Evolutionary conservation across 1,140 invertebrate species (phyloP), one percentile per base, ranked within the genome.

Genomic region (Drosophila kurseongensis): DNA sequence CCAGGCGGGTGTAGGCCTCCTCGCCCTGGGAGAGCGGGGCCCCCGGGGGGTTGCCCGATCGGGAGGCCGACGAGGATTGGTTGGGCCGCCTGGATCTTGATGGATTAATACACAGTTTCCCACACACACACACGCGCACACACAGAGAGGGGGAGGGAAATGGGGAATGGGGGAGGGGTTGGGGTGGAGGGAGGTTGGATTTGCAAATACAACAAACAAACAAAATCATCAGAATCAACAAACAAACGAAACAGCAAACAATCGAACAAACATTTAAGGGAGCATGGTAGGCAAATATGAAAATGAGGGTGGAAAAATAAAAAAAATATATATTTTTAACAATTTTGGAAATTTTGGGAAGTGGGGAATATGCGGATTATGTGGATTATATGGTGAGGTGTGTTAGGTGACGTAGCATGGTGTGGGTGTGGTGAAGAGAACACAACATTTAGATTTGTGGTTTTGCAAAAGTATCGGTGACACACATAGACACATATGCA

Each of bases 1-100:
- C 98, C 86, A 99, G 93, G 93, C 97, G 98, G 93, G 96, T 96
- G 93, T 98, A 98, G 75, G 95, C 94, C 91, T 98, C 98, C 94
- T 98, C 98, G 97, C 93, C 65, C 94, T 95, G 85, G 62, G 91
- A 85, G 54, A 92, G 62, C 56, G 82, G 90, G 6, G 86, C 79
- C 35, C 91, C 88, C 62, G 78, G 54, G 16, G 75, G 76, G 45
- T 86, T 86, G 38, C 75, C 73, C 57, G 60, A 66, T 42, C 91
- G 89, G 69, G 82, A 75, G 48, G 78, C 78, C 55, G 80, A 84
- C 65, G 82, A 90, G 57, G 90, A 81, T 88, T 88, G 90, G 60
- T 82, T 82, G 84, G 89, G 83, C 69, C 88, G 90, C 80, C 91
- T 90, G 83, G 91, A 92, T 92, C 90, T 92, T 92, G 75, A 74